These are phyloP conservation scores for Protonibea diacanthus DNA, from an alignment of 2,797 vertebrate species.

Conservation along the genomic window DNA sequence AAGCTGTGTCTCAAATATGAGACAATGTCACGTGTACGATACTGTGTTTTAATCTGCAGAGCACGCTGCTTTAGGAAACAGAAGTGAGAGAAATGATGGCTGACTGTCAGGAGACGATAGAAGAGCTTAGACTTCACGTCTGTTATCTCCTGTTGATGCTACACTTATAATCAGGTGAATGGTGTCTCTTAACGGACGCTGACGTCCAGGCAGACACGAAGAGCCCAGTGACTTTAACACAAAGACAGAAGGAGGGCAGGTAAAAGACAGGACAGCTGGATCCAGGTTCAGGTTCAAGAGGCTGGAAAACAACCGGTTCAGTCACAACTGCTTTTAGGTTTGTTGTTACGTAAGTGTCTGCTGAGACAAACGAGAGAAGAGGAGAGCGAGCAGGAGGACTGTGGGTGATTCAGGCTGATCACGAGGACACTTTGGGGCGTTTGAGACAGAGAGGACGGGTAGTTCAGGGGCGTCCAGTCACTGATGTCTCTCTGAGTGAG, in stretches of 20 bases:
- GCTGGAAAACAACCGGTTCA: too few species aligned
- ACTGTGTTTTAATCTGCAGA: not conserved
- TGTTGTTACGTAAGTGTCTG: constrained; percentile 27
- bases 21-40: not conserved
- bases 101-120: not conserved
- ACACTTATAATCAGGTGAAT: too few species aligned
- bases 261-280: too few species aligned
- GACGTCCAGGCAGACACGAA: too few species aligned
- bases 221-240: too few species aligned
- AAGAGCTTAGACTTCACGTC: too few species aligned
- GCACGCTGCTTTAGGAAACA: too few species aligned
- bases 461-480: constrained; percentile 21
- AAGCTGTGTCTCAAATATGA: not conserved
- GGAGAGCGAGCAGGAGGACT: constrained; percentile 14
- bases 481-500: constrained; percentile 41
- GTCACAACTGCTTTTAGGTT: not conserved
- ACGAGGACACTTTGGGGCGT: constrained; percentile 11
- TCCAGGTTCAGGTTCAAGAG: too few species aligned
- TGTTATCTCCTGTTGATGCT: too few species aligned
- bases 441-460: not conserved
- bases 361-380: constrained; percentile 21
- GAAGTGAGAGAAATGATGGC: too few species aligned
- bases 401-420: constrained; percentile 31
- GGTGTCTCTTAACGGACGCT: too few species aligned
- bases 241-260: too few species aligned